Evolutionary conservation across 2,797 vertebrate genomes (phyloP).

Genomic region (Psittacula echo): DNA sequence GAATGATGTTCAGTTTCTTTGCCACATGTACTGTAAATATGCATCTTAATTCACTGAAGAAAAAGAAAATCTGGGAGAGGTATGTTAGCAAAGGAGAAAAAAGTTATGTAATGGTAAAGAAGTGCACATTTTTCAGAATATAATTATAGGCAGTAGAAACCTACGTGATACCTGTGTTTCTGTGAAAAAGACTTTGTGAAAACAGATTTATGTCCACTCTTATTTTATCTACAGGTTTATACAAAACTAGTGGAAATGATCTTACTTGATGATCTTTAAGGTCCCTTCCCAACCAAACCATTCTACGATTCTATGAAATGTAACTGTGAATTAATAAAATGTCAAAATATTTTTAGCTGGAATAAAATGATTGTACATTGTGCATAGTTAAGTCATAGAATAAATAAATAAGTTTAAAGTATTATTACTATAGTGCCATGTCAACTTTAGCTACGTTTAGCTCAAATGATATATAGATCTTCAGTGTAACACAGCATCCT

Average conservation of each 20-base stretch:
- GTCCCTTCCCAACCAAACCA: neutral
- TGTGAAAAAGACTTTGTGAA: slow-evolving; percentile 1
- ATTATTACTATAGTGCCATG: neutral
- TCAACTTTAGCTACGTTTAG: neutral
- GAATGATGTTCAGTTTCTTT: neutral
- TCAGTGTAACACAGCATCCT: neutral
- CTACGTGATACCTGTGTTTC: neutral
- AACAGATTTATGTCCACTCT: neutral
- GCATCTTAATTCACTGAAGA: neutral
- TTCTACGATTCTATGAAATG: neutral
- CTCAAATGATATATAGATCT: neutral
- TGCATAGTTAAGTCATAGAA: neutral
- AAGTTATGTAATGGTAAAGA: neutral
- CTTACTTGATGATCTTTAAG: neutral
- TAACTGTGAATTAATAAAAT: neutral
- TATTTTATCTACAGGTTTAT: neutral
- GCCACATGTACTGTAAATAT: neutral
- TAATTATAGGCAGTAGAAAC: neutral
- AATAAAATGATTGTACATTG: neutral
- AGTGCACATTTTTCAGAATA: neutral
- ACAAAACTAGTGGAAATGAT: neutral
- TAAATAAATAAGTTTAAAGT: neutral
- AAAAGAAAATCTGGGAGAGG: neutral
- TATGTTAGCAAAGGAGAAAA: neutral
- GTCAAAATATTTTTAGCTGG: neutral